Conservation (phyloP, 64 coral and sea anemone genomes). For the Montipora efflorescens region DNA sequence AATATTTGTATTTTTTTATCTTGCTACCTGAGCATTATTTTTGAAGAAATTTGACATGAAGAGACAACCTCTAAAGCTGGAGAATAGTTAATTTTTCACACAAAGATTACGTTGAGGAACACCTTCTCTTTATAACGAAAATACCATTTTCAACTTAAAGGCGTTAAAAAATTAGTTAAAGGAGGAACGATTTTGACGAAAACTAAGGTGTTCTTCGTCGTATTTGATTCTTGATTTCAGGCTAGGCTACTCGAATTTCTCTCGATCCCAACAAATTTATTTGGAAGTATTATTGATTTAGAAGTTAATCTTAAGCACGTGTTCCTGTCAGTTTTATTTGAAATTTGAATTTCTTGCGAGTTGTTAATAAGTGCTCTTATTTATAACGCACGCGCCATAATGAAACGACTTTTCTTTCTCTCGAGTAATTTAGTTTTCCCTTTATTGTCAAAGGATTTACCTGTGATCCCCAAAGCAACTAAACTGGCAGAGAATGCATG, state of each 20-base stretch:
- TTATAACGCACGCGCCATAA: constrained; percentile 22
- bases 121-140: not conserved
- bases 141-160: not conserved
- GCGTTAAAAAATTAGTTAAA: not conserved
- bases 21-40: not conserved
- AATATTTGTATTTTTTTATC: too few relatives aligned
- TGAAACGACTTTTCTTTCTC: constrained; percentile 14
- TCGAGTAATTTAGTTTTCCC: constrained; percentile 42
- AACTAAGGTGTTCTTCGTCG: not conserved
- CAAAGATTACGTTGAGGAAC: not conserved
- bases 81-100: constrained; percentile 28
- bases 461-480: constrained; percentile 35
- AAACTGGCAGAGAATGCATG: constrained; percentile 26
- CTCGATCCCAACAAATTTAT: not conserved
- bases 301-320: not conserved
- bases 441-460: constrained; percentile 40
- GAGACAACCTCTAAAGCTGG: not conserved
- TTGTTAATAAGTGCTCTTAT: constrained; percentile 12
- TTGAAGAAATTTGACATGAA: not conserved
- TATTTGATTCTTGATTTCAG: not conserved
- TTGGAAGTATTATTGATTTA: constrained; percentile 10
- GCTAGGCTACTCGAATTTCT: not conserved
- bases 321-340: not conserved
- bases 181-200: not conserved
- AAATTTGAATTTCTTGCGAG: constrained; percentile 15